Evolutionary conservation across 2,888 invertebrate genomes (phyloP).

Genomic region (Colostygia pectinataria): DNA sequence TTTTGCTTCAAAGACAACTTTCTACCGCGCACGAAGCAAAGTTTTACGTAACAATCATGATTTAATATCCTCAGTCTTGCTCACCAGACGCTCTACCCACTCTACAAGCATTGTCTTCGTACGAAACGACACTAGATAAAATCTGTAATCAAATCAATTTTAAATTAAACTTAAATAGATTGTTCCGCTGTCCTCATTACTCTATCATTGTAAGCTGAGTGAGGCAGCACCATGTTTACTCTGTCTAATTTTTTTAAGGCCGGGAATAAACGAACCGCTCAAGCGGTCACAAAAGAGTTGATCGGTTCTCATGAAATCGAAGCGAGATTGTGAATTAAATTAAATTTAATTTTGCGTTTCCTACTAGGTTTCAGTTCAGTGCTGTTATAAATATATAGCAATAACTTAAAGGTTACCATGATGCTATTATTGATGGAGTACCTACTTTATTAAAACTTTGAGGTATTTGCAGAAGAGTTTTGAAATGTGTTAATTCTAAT

Average conservation of each 20-base stretch:
- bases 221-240: conserved; percentile 18
- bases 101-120: conserved; percentile 19
- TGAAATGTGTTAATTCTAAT: no score
- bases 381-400: no score
- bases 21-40: conserved; percentile 3
- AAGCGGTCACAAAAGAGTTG: neutral
- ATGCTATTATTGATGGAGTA: no score
- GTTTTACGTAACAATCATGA: conserved; percentile 10
- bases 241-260: conserved; percentile 17
- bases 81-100: conserved; percentile 13
- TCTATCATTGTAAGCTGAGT: conserved; percentile 23
- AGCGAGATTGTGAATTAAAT: no score
- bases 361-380: no score
- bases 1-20: conserved; percentile 1
- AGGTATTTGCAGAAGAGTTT: no score
- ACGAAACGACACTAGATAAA: conserved; percentile 26
- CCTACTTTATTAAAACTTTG: no score
- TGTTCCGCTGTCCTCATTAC: conserved; percentile 44
- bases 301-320: neutral
- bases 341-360: no score
- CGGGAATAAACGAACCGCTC: conserved; percentile 8
- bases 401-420: no score
- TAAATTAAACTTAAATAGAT: conserved; percentile 38
- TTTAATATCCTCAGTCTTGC: neutral
- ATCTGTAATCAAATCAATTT: conserved; percentile 42